Evolutionary conservation across 2,888 invertebrate species (phyloP), one percentile per base, ranked within the genome.

Genomic region (Lycaena phlaeas): DNA sequence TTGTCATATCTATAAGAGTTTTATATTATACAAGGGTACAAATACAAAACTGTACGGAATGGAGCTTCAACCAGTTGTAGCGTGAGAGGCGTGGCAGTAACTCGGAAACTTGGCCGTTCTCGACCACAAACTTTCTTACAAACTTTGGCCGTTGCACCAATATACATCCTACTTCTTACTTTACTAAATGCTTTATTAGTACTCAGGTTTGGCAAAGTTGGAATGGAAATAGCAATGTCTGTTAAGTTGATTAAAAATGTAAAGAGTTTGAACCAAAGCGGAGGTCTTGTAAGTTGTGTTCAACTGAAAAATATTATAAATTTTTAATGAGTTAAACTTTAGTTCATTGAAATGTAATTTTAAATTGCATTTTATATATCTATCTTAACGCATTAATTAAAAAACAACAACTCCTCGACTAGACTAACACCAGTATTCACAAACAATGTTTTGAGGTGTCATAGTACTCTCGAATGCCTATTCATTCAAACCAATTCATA

Each of bases 81-180:
- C 5, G 9, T 9, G 6, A 6, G 59, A 62, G 61, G 61, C 63
- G 64, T 57, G 64, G 59, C 54, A 57, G 58, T 52, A 59, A 64
- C 68, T 71, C 59, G 52, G 43, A 55, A 71, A 71, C 68, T 73
- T 68, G 50, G 55, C 42, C 64, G 60, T n/a, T 51, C 50, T 41
- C 41, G 39, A 38, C 47, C 41, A 30, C 43, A 44, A 50, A 41
- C 48, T 48, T 43, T 43, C 40, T 46, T n/a, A n/a, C n/a, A n/a
- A n/a, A n/a, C n/a, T n/a, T n/a, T 39, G 28, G 25, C 27, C 28
- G 14, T 10, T 28, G 37, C 38, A 38, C 31, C 38, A 29, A 36
- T 22, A 41, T 38, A 31, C 27, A 36, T 36, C 26, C 18, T 22
- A 28, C 36, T 43, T 40, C 29, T 30, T 40, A 31, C 25, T 36